Evolutionary conservation across 2,888 invertebrate species (phyloP).

Genomic region (Ormyrus pomaceus): DNA sequence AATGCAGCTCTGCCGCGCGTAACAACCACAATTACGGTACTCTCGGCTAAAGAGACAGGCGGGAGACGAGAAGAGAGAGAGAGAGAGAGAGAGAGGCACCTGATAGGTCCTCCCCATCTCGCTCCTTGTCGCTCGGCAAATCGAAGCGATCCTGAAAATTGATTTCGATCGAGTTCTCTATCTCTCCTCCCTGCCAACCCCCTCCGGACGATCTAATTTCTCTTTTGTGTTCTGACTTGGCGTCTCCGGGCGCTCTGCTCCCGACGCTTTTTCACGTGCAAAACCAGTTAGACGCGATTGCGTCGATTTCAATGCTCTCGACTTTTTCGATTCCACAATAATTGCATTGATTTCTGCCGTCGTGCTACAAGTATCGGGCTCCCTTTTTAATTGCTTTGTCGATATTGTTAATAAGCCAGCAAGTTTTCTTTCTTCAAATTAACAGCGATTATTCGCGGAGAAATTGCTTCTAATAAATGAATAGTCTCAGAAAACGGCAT

Average conservation of each 20-base stretch:
- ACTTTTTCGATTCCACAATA: conserved; percentile 13
- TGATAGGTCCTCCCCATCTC: not conserved
- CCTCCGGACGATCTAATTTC: conserved; percentile 27
- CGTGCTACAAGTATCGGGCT: too few relatives aligned
- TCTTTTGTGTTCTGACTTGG: not conserved
- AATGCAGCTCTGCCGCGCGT: conserved; percentile 44
- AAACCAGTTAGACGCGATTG: conserved; percentile 28
- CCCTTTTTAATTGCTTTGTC: too few relatives aligned
- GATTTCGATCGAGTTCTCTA: conserved; percentile 46
- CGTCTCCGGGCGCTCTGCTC: not conserved
- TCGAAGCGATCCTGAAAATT: conserved; percentile 53
- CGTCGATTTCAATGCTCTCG: conserved; percentile 1
- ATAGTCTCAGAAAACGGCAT: too few relatives aligned
- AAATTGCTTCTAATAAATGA: too few relatives aligned
- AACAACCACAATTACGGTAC: conserved; percentile 55
- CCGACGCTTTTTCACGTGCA: not conserved
- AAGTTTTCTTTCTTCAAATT: too few relatives aligned
- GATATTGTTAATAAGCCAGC: too few relatives aligned
- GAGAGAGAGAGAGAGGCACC: not conserved
- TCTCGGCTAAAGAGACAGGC: conserved; percentile 35
- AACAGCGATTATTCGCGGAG: too few relatives aligned
- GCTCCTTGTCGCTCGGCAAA: conserved; percentile 52
- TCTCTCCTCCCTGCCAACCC: too few relatives aligned
- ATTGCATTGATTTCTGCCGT: conserved; percentile 1
- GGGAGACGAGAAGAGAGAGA: conserved; percentile 49